phyloP scores from a whole-genome alignment of 2,888 invertebrate species.

The Conomelus anceps region DNA sequence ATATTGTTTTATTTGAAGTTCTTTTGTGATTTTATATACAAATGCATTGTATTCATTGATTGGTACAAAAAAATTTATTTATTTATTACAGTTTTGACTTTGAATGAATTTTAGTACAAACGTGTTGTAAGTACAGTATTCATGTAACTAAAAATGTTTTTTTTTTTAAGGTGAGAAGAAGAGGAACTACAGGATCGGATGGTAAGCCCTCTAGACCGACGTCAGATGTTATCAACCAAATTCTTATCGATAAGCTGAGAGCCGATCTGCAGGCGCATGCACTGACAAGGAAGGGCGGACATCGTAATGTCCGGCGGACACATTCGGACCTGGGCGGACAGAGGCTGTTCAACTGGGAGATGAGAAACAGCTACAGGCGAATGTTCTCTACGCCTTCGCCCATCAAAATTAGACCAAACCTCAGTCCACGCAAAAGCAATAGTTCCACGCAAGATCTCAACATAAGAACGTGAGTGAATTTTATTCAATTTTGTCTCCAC shows the following conservation, averaged over 20 bases:
- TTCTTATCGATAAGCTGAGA: conserved; percentile 54
- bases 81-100: neutral
- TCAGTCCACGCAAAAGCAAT: conserved; percentile 36
- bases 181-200: conserved; percentile 38
- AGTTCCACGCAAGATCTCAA: neutral
- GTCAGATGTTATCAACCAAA: conserved; percentile 53
- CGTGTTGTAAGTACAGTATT: neutral
- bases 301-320: conserved; percentile 49
- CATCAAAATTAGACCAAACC: conserved; percentile 44
- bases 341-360: conserved; percentile 50
- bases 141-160: neutral
- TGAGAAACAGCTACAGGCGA: conserved; percentile 45
- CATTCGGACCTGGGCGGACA: conserved; percentile 54
- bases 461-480: neutral
- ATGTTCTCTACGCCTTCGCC: conserved; percentile 48
- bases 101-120: neutral
- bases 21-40: too few relatives aligned
- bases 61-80: too few relatives aligned
- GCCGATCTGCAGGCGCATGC: conserved; percentile 49
- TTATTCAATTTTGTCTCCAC: too few relatives aligned
- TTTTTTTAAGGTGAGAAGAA: conserved; percentile 35
- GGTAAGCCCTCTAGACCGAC: conserved; percentile 46
- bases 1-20: too few relatives aligned
- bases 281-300: conserved; percentile 38
- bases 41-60: too few relatives aligned